Base-by-base conservation (phyloP, 2,888 invertebrate genomes). In the Drosophila buzzatii region DNA sequence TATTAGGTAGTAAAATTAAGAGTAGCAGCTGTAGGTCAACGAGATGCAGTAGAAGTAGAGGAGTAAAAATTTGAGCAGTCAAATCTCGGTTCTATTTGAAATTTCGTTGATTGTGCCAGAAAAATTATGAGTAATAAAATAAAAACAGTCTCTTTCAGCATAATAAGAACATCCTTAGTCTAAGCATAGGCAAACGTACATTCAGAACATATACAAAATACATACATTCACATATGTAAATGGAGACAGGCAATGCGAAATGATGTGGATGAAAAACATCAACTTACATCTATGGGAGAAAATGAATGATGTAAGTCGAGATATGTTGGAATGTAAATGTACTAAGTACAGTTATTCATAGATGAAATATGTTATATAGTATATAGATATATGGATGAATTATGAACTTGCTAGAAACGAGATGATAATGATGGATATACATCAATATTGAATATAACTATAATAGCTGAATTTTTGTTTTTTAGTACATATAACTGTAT, bases 381-480 rank as follows among this genome's bases (percentile, higher is more conserved):
- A 47, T 47, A 16, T 47, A 47, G 7, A 20, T 23, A 23, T 18
- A 20, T 12, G 20, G 14, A 27, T 47, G 47, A 27, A 47, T 9
- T 23, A 4, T 47, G 16, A 16, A 47, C 45, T 14, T 20, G 14
- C 20, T 23, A 23, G 14, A n/a, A 35, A 51, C 33, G 49, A 31
- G n/a, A 20, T 20, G n/a, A 20, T 20, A 20, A 52, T 14, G 33
- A 52, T 35, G 23, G 14, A 23, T 45, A 20, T 35, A 53, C 52
- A 14, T 12, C 35, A 53, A 64, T 62, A 60, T 63, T 47, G 23
- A 14, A 74, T 84, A 69, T 74, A 42, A 56, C 70, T 73, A 69
- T 53, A 55, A 59, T 59, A 59, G 61, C 78, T 61, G 8, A 7
- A n/a, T n/a, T 23, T 58, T 69, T 69, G 56, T 53, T 63, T 39